Conservation (phyloP, 2,797 vertebrate species). For the Sebastes variabilis region DNA sequence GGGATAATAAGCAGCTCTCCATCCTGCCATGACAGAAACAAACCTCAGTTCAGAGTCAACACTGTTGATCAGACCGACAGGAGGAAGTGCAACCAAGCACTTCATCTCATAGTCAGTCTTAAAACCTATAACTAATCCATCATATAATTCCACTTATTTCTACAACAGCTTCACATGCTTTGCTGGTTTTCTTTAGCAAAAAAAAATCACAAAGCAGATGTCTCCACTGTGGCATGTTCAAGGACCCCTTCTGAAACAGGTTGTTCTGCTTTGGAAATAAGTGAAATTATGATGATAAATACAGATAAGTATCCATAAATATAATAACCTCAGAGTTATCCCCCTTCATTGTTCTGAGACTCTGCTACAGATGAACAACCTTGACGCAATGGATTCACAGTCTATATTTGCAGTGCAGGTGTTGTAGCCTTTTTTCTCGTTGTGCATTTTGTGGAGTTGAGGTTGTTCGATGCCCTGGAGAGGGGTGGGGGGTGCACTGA, state of each 20-base stretch:
- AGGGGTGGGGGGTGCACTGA: neutral
- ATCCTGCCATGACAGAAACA: neutral
- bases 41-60: too few relatives aligned
- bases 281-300: neutral
- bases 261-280: neutral
- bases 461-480: neutral
- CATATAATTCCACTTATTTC: neutral
- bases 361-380: neutral
- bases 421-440: slow-evolving; percentile 13
- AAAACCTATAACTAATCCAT: neutral
- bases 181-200: neutral
- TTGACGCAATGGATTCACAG: neutral
- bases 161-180: neutral
- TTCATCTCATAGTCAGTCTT: neutral
- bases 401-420: slow-evolving; percentile 1
- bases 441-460: slow-evolving; percentile 38
- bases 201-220: neutral
- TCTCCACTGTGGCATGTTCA: neutral
- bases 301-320: neutral
- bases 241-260: neutral
- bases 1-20: neutral
- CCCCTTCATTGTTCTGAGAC: neutral
- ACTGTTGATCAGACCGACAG: neutral
- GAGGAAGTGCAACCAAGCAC: neutral
- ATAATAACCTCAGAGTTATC: neutral